Evolutionary conservation across 2,113 vertebrate genomes (phyloP).

Genomic region (Willisornis vidua): DNA sequence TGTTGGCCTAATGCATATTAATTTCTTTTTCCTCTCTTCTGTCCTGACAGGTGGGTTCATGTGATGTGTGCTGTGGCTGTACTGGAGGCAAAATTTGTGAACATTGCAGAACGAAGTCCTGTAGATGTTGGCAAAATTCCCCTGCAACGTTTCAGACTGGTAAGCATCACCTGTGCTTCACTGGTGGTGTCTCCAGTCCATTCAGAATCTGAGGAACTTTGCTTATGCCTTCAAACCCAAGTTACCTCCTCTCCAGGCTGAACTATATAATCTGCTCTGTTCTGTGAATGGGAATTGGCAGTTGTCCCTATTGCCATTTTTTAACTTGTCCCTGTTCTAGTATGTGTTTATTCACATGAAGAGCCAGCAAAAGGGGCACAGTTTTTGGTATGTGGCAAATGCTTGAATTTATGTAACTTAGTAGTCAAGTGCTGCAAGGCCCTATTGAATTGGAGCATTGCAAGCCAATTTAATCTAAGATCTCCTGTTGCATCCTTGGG

Average conservation of each 20-base stretch:
- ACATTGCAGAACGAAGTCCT: constrained; percentile 89
- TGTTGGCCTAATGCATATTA: background rate
- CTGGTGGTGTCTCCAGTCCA: background rate
- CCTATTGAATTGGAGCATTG: background rate
- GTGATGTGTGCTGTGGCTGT: constrained; percentile 96
- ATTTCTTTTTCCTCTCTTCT: background rate
- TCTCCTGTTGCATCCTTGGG: background rate
- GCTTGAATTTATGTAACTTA: background rate
- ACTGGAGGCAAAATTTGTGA: constrained; percentile 94
- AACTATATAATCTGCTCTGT: background rate
- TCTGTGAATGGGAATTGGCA: background rate
- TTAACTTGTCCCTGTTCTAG: background rate
- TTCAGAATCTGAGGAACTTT: background rate
- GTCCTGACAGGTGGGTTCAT: constrained; percentile 90
- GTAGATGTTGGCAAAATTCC: constrained; percentile 94
- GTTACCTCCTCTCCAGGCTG: background rate
- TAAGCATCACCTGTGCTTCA: constrained; percentile 56
- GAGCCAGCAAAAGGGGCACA: background rate
- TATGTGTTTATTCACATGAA: background rate
- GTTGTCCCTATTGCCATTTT: background rate
- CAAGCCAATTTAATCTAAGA: background rate
- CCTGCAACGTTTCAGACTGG: constrained; percentile 92
- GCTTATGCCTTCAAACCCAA: background rate
- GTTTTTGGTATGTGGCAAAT: background rate
- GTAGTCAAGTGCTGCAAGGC: background rate